Base-by-base conservation (phyloP, 1,140 invertebrate species). In the Pinna nobilis region DNA sequence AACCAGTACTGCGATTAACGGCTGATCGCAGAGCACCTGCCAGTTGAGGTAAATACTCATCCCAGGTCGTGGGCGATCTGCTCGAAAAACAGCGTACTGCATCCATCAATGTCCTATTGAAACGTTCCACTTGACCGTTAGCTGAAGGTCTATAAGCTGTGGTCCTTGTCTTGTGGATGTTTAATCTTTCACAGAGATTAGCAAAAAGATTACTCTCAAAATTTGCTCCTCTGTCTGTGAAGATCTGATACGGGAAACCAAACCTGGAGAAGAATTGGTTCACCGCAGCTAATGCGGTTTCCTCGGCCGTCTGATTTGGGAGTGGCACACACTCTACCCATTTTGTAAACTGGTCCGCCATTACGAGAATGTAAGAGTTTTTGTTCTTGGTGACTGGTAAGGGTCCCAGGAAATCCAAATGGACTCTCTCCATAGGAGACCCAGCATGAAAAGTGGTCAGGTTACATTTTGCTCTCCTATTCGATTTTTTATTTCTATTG, bases 341-440 rank as follows among this genome's bases (percentile, higher is more conserved):
- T 28, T 74, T 74, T 2, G 72, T 69, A 32, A 74, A 74, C 37
- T 74, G 72, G 35, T 74, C 60, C 20, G 70, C 68, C 33, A 74
- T 59, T 23, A 73, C 32, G 35, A 73, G 23, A 18, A 73, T 67
- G 59, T 67, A 67, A 6, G 44, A 28, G 35, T 73, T 73, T 18
- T 44, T 44, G 7, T 59, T 55, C 2, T 7, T 15, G n/a, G 49
- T 51, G 5, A 28, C 30, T 37, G 60, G 47, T 2, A 71, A 50
- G n/a, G 69, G 57, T 28, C 69, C 69, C 20, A 71, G n/a, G 20
- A 74, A 68, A 70, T 75, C 66, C 3, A 74, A 30, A 50, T 73
- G 63, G 15, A 73, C 63, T 20, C 61, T 25, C 50, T 73, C 63
- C 63, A 67, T 67, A 13, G 70, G 70, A 18, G 39, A 30, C 20